Conservation (phyloP, 2,113 vertebrate genomes). For the Stigmatopora argus region DNA sequence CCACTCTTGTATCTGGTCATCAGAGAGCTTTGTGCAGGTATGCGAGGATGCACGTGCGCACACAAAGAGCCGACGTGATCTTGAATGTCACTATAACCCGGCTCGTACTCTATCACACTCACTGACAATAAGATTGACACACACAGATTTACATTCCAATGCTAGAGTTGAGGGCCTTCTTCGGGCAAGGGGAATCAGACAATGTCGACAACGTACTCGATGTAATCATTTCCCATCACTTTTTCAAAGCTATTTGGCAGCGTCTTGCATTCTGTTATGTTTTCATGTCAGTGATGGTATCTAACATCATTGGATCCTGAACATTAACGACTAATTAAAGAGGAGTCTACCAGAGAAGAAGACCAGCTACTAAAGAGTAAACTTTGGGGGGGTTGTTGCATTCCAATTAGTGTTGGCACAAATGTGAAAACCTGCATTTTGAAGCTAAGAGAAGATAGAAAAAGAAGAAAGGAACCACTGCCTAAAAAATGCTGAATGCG, state of each 20-base stretch:
- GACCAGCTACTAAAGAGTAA: background rate
- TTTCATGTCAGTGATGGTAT: background rate
- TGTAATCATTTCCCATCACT: background rate
- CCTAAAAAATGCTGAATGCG: too few relatives aligned
- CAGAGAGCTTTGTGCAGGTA: constrained; percentile 23
- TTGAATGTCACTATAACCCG: background rate
- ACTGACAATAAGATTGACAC: background rate
- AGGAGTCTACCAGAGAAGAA: background rate
- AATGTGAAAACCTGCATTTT: background rate
- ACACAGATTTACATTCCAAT: background rate
- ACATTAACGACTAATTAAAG: background rate
- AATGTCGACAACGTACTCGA: background rate
- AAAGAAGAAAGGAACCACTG: too few relatives aligned
- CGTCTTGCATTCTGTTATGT: background rate
- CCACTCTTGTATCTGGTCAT: constrained; percentile 46
- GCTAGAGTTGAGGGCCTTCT: background rate
- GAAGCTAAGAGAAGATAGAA: background rate
- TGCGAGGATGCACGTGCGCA: background rate
- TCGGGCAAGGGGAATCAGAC: background rate
- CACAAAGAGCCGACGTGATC: background rate
- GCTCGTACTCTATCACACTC: background rate
- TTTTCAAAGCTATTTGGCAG: background rate
- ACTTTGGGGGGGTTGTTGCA: too few relatives aligned
- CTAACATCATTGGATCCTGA: background rate
- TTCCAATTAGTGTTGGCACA: too few relatives aligned